Base-by-base conservation (phyloP, 2,113 vertebrate species). In the Ascaphus truei region DNA sequence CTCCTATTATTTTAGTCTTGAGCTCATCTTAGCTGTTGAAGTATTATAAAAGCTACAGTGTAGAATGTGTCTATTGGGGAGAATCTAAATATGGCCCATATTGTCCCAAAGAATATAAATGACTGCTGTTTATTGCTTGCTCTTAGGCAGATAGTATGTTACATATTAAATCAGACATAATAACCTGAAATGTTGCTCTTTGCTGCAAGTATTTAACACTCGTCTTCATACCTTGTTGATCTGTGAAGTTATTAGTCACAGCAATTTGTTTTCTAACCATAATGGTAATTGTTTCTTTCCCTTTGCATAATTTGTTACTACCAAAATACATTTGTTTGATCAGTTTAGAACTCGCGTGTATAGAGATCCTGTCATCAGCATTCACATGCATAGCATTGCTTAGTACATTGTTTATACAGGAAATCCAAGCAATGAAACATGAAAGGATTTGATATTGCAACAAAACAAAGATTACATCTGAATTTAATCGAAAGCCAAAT, bases 101-200 rank as follows among this genome's bases (percentile, higher is more conserved):
- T 50, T 34, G 59, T 47, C 27, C 37, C 27, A 43, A 18, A 18
- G 29, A 55, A 13, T 68, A 47, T 68, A 56, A 57, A 57, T 25
- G 45, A 45, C 16, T 16, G 16, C 34, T 56, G 25, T 56, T 36
- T 66, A 45, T 41, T 31, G 52, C 39, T 68, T 57, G 52, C 64
- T 68, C 26, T 33, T 23, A 33, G 64, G 52, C 64, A 68, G 52
- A 25, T 47, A 31, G 47, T 57, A 57, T n/a, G 57, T 22, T 56
- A 56, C 25, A 41, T 68, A 68, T 68, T 68, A 68, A 57, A 68
- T 68, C 52, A 68, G 30, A 47, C 39, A 68, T 57, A 68, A 57
- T 68, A 68, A 57, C 64, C 52, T 56, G 64, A 20, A 34, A 50
- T 50, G 20, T 41, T 36, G 18, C 30, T 50, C 52, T 45, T 57